Conservation (phyloP, 2,113 vertebrate genomes). For the Chloropsis hardwickii region DNA sequence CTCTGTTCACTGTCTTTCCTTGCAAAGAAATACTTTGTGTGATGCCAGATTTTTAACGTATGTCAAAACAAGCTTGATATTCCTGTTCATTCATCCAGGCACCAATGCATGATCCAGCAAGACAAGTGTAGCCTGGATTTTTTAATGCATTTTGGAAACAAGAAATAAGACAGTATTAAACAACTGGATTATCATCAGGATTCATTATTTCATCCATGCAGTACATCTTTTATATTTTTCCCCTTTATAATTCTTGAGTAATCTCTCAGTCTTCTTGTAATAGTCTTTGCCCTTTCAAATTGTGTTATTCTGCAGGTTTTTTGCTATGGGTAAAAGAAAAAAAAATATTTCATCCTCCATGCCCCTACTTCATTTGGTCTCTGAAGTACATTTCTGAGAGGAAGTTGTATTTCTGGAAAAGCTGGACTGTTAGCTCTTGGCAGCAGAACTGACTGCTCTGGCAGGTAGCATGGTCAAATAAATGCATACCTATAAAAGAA, state of each 20-base stretch:
- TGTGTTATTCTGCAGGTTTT: not conserved
- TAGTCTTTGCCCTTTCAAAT: not conserved
- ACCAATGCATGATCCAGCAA: not conserved
- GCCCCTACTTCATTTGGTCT: not conserved
- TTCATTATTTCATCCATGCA: not conserved
- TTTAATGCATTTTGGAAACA: not conserved
- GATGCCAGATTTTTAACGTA: constrained; percentile 6
- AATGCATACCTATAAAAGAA: not conserved
- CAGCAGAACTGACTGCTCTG: not conserved
- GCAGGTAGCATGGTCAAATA: not conserved
- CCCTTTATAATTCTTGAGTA: not conserved
- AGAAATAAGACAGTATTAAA: not conserved
- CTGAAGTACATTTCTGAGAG: not conserved
- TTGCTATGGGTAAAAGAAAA: not conserved
- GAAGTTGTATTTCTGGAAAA: not conserved
- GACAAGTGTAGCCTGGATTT: not conserved
- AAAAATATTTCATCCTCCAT: not conserved
- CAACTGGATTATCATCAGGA: not conserved
- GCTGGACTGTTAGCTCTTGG: not conserved
- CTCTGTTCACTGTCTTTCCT: not conserved
- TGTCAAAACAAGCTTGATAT: constrained; percentile 24
- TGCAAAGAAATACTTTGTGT: not conserved
- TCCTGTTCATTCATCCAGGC: constrained; percentile 40
- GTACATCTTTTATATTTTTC: not conserved
- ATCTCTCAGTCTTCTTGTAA: not conserved